Evolutionary conservation across 2,113 vertebrate genomes (phyloP).

Genomic region (Bufo bufo): DNA sequence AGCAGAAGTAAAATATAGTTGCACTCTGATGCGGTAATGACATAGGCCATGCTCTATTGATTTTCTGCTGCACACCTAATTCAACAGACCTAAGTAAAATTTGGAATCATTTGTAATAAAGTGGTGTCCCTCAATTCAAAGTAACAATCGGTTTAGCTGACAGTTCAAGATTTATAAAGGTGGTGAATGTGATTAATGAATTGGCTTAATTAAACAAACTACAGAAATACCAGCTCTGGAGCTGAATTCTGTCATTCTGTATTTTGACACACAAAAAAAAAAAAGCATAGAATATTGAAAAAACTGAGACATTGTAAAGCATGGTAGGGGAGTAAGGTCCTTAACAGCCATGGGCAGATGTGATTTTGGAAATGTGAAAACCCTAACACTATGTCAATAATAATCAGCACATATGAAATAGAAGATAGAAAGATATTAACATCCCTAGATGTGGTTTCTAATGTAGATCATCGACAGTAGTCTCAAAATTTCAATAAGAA

Average conservation of each 20-base stretch:
- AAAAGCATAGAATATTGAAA: background rate
- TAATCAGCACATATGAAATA: background rate
- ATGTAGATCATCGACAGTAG: background rate
- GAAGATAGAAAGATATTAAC: background rate
- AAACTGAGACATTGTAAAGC: background rate
- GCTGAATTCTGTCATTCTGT: background rate
- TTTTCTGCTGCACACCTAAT: constrained; percentile 11
- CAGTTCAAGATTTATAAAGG: background rate
- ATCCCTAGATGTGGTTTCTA: background rate
- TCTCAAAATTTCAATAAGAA: no score
- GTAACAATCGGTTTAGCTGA: background rate
- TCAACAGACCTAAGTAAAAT: background rate
- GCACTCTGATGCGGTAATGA: background rate
- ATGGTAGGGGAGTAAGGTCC: background rate
- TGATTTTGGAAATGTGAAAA: background rate
- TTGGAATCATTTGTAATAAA: background rate
- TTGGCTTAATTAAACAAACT: background rate
- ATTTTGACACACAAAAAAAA: background rate
- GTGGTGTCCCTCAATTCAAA: background rate
- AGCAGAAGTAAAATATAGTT: background rate
- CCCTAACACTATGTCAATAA: background rate
- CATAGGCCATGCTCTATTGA: constrained; percentile 24
- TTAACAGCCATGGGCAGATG: background rate
- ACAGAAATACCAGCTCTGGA: background rate
- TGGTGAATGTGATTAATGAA: constrained; percentile 4